A percentile compares a stretch with the other conserved stretches of the same genome.
Evolutionary conservation across 2,888 invertebrate species (phyloP).

Genomic region (Brachypalpus laphriformis): DNA sequence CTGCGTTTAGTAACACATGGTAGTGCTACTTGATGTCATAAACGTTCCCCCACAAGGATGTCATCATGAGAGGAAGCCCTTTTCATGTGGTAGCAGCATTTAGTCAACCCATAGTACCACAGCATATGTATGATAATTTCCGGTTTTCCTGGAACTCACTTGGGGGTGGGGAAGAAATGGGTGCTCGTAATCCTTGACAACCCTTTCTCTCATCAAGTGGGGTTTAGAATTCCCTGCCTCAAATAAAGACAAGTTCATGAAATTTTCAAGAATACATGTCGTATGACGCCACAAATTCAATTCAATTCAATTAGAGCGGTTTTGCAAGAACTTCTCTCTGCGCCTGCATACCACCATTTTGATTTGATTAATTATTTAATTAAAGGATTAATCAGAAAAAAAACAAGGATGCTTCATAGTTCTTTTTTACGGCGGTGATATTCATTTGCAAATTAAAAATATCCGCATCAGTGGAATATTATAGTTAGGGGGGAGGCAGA

Average conservation of each 20-base stretch:
- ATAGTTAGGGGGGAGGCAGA: neutral
- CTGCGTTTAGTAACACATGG: constrained; percentile 51
- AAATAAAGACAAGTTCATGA: constrained; percentile 33
- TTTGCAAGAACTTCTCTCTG: neutral
- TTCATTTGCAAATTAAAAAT: constrained; percentile 23
- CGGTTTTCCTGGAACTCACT: constrained; percentile 18
- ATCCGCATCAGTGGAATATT: neutral
- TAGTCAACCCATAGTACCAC: neutral
- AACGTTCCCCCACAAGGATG: constrained; percentile 59
- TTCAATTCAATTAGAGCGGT: neutral
- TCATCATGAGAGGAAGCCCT: constrained; percentile 27
- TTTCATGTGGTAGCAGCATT: constrained; percentile 5
- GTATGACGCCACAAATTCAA: neutral
- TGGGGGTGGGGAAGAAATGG: neutral
- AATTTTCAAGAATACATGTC: constrained; percentile 8
- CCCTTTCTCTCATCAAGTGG: neutral
- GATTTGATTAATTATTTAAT: constrained; percentile 22
- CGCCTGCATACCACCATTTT: neutral
- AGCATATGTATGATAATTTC: constrained; percentile 41
- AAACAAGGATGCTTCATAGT: neutral
- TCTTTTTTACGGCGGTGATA: neutral
- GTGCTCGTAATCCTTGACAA: constrained; percentile 1
- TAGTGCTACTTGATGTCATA: constrained; percentile 64
- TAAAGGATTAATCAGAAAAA: constrained; percentile 21
- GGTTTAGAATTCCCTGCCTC: neutral